Percentiles rank a stretch among this genome's conserved stretches.
Evolutionary conservation across 2,888 invertebrate species (phyloP).

Genomic region (Chymomyza procnemis): DNA sequence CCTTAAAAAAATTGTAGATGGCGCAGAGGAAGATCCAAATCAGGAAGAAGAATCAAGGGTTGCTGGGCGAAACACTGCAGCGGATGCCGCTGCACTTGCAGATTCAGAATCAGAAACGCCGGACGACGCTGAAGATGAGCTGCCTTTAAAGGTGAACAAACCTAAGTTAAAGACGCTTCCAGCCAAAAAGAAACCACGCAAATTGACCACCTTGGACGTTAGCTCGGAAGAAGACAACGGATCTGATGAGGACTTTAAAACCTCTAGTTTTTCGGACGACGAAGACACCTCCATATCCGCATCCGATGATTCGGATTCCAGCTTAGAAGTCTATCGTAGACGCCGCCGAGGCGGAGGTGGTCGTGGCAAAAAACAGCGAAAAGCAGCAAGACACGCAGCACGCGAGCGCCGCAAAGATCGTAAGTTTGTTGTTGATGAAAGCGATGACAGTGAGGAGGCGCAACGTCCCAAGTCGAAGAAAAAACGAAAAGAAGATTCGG

Average conservation of each 20-base stretch:
- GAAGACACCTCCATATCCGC: constrained; percentile 80
- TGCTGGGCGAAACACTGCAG: constrained; percentile 57
- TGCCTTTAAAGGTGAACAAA: constrained; percentile 66
- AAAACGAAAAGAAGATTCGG: constrained; percentile 79
- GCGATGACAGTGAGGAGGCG: constrained; percentile 79
- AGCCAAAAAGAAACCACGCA: constrained; percentile 84
- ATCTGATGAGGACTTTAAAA: constrained; percentile 95
- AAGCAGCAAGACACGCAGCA: constrained; percentile 79
- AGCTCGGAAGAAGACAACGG: constrained; percentile 87
- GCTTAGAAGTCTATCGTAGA: constrained; percentile 79
- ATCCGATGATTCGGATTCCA: constrained; percentile 81
- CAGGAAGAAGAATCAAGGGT: constrained; percentile 46
- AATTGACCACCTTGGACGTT: constrained; percentile 89
- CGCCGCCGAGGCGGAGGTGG: constrained; percentile 79
- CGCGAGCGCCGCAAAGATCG: constrained; percentile 76
- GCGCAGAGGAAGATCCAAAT: constrained; percentile 59
- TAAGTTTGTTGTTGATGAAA: constrained; percentile 80
- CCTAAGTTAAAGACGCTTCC: constrained; percentile 59
- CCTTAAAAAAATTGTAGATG: constrained; percentile 52
- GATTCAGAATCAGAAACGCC: constrained; percentile 28
- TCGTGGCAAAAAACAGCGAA: constrained; percentile 79
- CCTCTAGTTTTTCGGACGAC: constrained; percentile 80
- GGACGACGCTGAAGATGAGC: constrained; percentile 76
- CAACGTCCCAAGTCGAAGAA: constrained; percentile 81
- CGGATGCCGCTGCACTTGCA: background rate